phyloP scores from a whole-genome alignment of 2,888 invertebrate species.

The Drosophila hawaiiensis region DNA sequence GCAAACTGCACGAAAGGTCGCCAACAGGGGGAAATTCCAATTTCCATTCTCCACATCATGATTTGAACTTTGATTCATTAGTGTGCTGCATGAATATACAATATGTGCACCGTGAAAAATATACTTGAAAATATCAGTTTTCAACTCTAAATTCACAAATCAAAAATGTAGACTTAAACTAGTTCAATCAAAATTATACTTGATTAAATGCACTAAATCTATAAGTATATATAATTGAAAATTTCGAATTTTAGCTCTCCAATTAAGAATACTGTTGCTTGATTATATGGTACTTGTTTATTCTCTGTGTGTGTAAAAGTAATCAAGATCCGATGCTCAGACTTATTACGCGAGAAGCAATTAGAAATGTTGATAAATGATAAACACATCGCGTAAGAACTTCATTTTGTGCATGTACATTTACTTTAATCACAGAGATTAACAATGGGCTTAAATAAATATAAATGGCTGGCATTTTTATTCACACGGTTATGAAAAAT shows the following conservation, averaged over 20 bases:
- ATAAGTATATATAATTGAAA: not conserved
- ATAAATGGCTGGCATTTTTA: conserved; percentile 19
- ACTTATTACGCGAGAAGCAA: conserved; percentile 11
- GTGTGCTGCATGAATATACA: conserved; percentile 1
- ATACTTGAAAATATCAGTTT: not conserved
- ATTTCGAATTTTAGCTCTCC: not conserved
- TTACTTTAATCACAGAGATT: conserved; percentile 34
- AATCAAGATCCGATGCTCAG: conserved; percentile 4
- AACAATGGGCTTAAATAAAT: conserved; percentile 45
- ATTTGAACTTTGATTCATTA: conserved; percentile 42
- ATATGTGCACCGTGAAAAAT: not conserved
- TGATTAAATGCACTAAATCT: not conserved
- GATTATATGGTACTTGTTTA: not conserved
- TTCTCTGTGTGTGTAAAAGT: not conserved
- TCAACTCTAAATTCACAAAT: not conserved
- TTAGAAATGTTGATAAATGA: conserved; percentile 48
- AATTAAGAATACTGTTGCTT: not conserved
- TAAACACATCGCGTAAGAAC: conserved; percentile 9
- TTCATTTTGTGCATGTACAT: conserved; percentile 19
- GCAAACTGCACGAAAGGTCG: conserved; percentile 35
- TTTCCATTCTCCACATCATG: conserved; percentile 18
- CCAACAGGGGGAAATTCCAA: conserved; percentile 35
- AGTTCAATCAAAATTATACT: not conserved
- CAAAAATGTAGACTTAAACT: not conserved
- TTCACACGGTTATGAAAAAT: conserved; percentile 42